Base-by-base conservation (phyloP, 2,113 vertebrate species). In the Varanus salvator region DNA sequence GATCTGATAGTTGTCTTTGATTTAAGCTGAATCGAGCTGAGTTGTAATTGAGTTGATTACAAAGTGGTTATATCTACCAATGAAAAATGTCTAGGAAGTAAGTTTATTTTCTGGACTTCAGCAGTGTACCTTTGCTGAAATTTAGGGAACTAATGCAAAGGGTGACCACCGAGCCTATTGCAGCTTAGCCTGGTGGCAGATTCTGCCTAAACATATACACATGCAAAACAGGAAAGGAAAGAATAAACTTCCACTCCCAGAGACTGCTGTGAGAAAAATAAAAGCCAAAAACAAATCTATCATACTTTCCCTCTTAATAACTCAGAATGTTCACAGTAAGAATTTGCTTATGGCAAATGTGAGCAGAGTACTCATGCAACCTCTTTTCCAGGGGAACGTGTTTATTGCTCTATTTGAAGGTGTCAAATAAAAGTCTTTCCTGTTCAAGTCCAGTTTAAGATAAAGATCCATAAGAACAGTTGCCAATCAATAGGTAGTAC, bases 1-100 rank as follows among this genome's bases (percentile, higher is more conserved):
- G 98, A 99, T 95, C 97, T 99, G 85, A 97, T 99, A 0, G 98
- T 99, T 93, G 96, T 99, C 31, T 60, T 78, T 68, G 38, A 7
- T n/a, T 48, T 19, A 48, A 77, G 9, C n/a, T 86, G 71, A 44
- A n/a, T 50, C 9, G 19, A 44, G 60, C 31, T 38, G 14, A 77
- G 71, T 44, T 44, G 38, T 44, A 44, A 44, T 44, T 44, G 38
- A 44, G 38, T 44, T 31, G 8, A n/a, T 72, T 19, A 19, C 23
- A 74, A 82, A 60, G 23, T 72, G 52, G 3, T 69, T 60, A 44
- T 74, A 8, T 21, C n/a, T 23, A 71, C 54, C 29, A 71, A 81
- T 38, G 21, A 27, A 27, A 54, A 38, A 80, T 29, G 29, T 23
- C 0, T 9, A 66, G 21, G 19, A 50, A 87, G 17, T 8, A n/a